Percentiles rank a stretch among this genome's conserved stretches.
phyloP scores from a whole-genome alignment of 2,888 invertebrate species.

The Sesia bembeciformis region DNA sequence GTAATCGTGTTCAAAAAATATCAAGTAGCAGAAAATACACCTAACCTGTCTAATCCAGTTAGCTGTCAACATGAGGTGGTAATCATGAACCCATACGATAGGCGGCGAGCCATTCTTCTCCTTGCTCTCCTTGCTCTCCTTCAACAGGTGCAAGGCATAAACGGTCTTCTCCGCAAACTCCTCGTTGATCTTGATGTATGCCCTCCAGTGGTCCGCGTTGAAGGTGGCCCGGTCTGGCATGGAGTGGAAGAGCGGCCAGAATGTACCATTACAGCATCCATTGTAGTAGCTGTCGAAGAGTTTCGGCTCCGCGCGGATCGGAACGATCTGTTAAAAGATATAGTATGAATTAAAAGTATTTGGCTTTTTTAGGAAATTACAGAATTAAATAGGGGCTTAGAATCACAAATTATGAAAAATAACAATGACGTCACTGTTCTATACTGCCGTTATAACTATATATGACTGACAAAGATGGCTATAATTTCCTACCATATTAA shows the following conservation, averaged over 20 bases:
- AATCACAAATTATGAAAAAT: no score
- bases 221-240: conserved; percentile 93
- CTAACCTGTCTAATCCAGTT: conserved; percentile 89
- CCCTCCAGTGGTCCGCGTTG: conserved; percentile 86
- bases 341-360: no score
- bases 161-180: conserved; percentile 88
- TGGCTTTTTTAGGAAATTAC: no score
- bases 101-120: conserved; percentile 72
- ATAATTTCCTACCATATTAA: no score
- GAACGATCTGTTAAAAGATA: conserved; percentile 78
- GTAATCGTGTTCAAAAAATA: no score
- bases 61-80: conserved; percentile 93
- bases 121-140: conserved; percentile 53
- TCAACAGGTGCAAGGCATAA: conserved; percentile 75
- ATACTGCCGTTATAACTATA: no score
- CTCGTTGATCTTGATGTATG: conserved; percentile 86
- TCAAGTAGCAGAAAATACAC: background rate
- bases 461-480: no score
- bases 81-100: conserved; percentile 95
- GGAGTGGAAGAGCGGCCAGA: conserved; percentile 94
- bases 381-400: no score
- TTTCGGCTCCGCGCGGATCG: conserved; percentile 83
- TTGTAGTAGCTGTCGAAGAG: conserved; percentile 92
- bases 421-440: no score
- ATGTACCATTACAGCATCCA: conserved; percentile 93